phyloP scores from a whole-genome alignment of 2,888 invertebrate species.

The Cheilosia variabilis region DNA sequence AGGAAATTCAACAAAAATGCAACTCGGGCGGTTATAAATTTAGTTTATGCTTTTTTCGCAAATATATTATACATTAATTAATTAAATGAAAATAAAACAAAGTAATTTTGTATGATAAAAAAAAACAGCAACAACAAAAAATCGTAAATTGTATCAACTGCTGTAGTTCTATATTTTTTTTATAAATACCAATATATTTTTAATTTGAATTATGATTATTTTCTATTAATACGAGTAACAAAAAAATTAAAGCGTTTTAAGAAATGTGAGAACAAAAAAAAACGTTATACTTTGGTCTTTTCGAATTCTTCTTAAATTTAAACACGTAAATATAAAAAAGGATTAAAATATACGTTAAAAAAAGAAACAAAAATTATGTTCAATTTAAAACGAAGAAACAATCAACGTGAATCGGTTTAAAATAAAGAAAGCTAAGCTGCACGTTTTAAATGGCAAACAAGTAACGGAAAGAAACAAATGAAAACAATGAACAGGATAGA shows the following conservation, averaged over 20 bases:
- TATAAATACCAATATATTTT: constrained; percentile 53
- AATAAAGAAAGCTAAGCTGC: neutral
- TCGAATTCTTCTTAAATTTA: constrained; percentile 40
- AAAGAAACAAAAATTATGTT: constrained; percentile 5
- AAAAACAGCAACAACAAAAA: constrained; percentile 2
- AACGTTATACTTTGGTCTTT: constrained; percentile 11
- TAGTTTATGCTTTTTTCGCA: constrained; percentile 51
- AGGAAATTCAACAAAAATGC: constrained; percentile 28
- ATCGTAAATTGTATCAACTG: constrained; percentile 59
- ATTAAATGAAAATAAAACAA: constrained; percentile 45
- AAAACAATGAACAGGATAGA: constrained; percentile 63
- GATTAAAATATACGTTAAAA: neutral
- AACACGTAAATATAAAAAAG: neutral
- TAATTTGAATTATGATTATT: constrained; percentile 55
- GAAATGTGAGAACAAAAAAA: constrained; percentile 35
- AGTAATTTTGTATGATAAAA: constrained; percentile 64
- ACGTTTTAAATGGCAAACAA: neutral
- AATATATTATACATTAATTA: constrained; percentile 66
- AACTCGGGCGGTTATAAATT: constrained; percentile 59
- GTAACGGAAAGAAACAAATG: constrained; percentile 7
- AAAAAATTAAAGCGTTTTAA: constrained; percentile 5
- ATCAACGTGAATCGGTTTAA: constrained; percentile 12
- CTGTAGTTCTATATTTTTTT: constrained; percentile 62
- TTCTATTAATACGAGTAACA: constrained; percentile 38
- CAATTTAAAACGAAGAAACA: neutral